Conservation (phyloP, 1,140 invertebrate species). For the Sitobion miscanthi region DNA sequence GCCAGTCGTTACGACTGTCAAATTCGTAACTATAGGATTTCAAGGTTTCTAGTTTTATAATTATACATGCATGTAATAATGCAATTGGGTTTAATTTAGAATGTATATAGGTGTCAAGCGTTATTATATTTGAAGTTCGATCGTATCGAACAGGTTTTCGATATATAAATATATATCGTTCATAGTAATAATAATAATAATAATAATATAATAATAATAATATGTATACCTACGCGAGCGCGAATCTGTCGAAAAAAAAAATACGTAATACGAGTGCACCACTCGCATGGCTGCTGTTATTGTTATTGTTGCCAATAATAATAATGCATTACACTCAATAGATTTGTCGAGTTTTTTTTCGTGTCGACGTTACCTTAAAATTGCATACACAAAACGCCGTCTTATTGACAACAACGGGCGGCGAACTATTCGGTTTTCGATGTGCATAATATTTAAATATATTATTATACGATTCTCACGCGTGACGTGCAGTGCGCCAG, state of each 20-base stretch:
- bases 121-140: not conserved
- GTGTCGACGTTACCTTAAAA: constrained; percentile 12
- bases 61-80: constrained; percentile 42
- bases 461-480: not conserved
- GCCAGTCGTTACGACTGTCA: constrained; percentile 39
- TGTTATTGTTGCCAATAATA: not conserved
- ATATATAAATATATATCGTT: constrained; percentile 7
- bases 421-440: not conserved
- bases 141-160: constrained; percentile 37
- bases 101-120: constrained; percentile 12
- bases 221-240: not conserved
- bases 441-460: too few relatives aligned
- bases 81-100: constrained; percentile 41
- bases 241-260: not conserved
- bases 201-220: not conserved
- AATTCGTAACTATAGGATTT: constrained; percentile 22
- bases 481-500: not conserved
- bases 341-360: not conserved
- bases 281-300: not conserved
- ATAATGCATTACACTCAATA: not conserved
- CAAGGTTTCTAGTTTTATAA: constrained; percentile 44
- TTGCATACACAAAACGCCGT: constrained; percentile 55
- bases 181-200: not conserved
- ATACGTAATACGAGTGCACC: not conserved
- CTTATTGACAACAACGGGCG: not conserved